Base-by-base conservation (phyloP, 2,888 invertebrate genomes). In the Julus scandinavius region DNA sequence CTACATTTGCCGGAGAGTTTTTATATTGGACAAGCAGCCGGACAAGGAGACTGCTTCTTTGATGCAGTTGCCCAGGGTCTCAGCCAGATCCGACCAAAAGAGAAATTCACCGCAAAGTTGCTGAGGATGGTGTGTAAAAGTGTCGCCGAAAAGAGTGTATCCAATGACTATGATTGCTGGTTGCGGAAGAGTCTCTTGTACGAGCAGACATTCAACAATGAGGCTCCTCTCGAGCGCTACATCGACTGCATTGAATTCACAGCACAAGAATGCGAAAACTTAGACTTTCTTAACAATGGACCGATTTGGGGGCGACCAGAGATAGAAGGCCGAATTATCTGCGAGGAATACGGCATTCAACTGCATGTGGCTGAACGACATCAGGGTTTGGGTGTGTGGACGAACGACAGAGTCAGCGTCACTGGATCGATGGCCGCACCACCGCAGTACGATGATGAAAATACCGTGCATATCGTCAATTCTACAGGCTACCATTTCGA, bases 1-100 rank as follows among this genome's bases (percentile, higher is more conserved):
- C 13, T 84, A 4, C 41, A n/a, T n/a, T 45, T 88, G 85, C 87
- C 88, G 40, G 87, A 87, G 63, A 87, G 87, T 86, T 88, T 88
- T 88, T 87, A 89, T 45, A 88, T 88, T 86, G 88, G 89, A 58
- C 85, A 58, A 85, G 89, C 89, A 58, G 40, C 72, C 50, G 88
- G 88, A 15, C 84, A 88, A 87, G 89, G 88, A 86, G 89, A 89
- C 86, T 88, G 89, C 88, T 88, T 89, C 86, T 89, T 89, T 86
- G 88, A 89, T 84, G 88, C 88, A 20, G 54, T 89, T 72, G 89
- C 88, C 85, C 88, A 89, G 84, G 86, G 88, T 50, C 87, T 89
- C 54, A 89, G 88, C 54, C 85, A 89, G 87, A 58, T 88, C 41
- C 85, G 63, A 63, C 45, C 85, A 49, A 87, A 88, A 88, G 72